phyloP scores from a whole-genome alignment of 1,140 invertebrate species.

The Nephotettix cincticeps region DNA sequence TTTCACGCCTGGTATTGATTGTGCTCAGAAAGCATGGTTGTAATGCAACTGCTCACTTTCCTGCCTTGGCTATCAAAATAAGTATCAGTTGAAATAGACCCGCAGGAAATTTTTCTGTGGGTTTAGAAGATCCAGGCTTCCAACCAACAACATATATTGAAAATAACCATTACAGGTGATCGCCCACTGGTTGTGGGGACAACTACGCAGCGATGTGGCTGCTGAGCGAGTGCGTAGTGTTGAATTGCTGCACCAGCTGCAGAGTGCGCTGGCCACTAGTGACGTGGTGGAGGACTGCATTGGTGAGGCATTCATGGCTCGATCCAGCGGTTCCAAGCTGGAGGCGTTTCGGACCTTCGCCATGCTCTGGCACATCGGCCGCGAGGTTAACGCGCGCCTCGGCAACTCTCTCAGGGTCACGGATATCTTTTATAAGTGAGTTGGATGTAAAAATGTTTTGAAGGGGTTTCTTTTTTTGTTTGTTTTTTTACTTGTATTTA shows the following conservation, averaged over 20 bases:
- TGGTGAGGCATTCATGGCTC: conserved; percentile 53
- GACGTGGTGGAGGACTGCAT: conserved; percentile 69
- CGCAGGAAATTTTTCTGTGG: too few species aligned
- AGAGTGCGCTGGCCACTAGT: conserved; percentile 62
- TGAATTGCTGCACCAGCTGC: conserved; percentile 67
- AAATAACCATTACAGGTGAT: conserved; percentile 56
- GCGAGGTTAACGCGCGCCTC: conserved; percentile 54
- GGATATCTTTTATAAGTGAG: conserved; percentile 43
- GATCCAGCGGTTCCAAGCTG: conserved; percentile 48
- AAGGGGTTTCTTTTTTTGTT: too few species aligned
- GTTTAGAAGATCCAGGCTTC: too few species aligned
- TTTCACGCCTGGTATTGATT: too few species aligned
- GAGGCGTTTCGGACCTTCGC: conserved; percentile 74
- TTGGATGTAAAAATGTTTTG: background rate
- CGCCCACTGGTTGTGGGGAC: conserved; percentile 65
- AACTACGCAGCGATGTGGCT: conserved; percentile 59
- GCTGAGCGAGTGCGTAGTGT: conserved; percentile 63
- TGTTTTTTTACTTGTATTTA: too few species aligned
- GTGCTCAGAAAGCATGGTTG: too few species aligned
- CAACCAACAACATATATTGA: too few species aligned
- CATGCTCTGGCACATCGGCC: conserved; percentile 75
- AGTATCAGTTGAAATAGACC: too few species aligned
- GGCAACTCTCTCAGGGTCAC: conserved; percentile 39
- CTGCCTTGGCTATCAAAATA: too few species aligned
- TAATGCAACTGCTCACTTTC: too few species aligned